These are phyloP conservation scores for Oreochromis spilurus DNA, from an alignment of 2,113 vertebrate species.

Conservation along the genomic window DNA sequence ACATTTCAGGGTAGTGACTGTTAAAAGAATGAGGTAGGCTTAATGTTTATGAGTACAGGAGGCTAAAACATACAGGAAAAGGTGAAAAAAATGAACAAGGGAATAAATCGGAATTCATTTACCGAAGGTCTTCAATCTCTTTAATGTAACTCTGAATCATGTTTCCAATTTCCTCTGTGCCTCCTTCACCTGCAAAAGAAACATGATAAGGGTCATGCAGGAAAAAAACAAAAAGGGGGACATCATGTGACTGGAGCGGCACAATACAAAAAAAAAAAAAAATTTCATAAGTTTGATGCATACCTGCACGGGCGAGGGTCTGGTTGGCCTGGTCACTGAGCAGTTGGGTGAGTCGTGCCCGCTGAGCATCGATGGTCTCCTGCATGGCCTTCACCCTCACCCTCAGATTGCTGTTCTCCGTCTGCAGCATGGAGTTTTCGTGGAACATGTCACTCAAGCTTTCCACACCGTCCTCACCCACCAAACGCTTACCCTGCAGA, in stretches of 20 bases:
- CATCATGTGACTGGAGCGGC: not conserved
- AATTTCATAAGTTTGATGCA: not conserved
- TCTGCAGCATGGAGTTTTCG: conserved; percentile 95
- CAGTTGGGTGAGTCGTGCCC: conserved; percentile 84
- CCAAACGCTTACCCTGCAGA: conserved; percentile 88
- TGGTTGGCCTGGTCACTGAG: conserved; percentile 91
- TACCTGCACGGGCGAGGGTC: conserved; percentile 84
- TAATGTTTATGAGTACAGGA: not conserved
- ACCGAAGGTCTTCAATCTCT: conserved; percentile 98
- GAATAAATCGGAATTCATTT: not conserved
- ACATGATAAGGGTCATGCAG: not conserved
- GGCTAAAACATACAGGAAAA: not conserved
- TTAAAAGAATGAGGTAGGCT: not conserved
- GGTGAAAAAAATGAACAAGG: not conserved
- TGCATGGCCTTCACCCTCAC: conserved; percentile 97
- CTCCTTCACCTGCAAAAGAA: conserved; percentile 85
- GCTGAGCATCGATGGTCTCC: conserved; percentile 87
- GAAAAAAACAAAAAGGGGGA: not conserved
- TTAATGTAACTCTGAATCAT: conserved; percentile 98
- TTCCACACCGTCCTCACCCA: conserved; percentile 90
- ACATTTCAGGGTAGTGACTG: not conserved
- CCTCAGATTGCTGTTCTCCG: conserved; percentile 91
- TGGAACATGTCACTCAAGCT: conserved; percentile 98
- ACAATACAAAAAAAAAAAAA: not conserved
- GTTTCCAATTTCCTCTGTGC: conserved; percentile 93